These are phyloP conservation scores for Petaurus breviceps DNA, from an alignment of 2,113 vertebrate genomes.

Conservation along the genomic window DNA sequence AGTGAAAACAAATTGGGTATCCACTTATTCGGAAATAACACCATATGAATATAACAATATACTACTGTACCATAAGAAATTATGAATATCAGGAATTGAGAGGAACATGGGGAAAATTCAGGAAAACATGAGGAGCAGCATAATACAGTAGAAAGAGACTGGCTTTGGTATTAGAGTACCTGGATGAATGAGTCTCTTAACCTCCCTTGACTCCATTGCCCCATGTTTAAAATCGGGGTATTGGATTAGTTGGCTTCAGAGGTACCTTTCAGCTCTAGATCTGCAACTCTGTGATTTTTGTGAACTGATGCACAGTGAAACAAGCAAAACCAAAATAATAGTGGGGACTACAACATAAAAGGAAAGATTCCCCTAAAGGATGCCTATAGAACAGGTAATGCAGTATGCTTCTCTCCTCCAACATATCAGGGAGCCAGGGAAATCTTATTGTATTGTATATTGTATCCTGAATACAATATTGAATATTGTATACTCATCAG, in stretches of 20 bases:
- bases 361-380: not conserved
- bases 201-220: not conserved
- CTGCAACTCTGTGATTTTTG: not conserved
- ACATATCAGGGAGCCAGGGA: not conserved
- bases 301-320: not conserved
- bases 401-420: not conserved
- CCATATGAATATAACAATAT: not conserved
- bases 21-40: not conserved
- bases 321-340: not conserved
- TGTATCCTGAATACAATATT: no score
- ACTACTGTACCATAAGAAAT: not conserved
- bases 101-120: not conserved
- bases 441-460: not conserved
- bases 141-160: not conserved
- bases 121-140: not conserved
- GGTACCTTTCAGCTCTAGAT: not conserved
- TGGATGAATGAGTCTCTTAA: not conserved
- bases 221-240: not conserved
- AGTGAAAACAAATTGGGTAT: not conserved
- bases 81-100: not conserved
- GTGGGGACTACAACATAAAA: not conserved
- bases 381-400: not conserved
- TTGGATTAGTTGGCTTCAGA: not conserved
- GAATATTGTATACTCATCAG: not conserved
- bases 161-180: not conserved